Percentiles rank a stretch among this genome's conserved stretches.
Conservation (phyloP, 2,797 vertebrate genomes). For the Enteromius afrohamiltoni region DNA sequence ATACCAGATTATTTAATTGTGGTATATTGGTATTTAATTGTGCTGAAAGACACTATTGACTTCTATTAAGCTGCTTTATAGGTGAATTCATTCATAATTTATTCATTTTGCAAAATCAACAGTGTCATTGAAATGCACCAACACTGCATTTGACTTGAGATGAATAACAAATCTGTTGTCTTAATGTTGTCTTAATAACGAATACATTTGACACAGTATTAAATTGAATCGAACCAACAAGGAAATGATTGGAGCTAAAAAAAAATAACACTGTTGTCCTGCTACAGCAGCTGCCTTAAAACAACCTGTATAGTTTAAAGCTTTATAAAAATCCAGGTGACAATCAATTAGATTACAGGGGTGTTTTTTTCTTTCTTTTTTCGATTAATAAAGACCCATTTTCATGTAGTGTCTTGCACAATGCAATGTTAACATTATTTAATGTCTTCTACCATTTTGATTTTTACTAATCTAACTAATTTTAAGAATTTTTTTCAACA, state of each 20-base stretch:
- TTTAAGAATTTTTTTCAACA: background rate
- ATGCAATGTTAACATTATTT: background rate
- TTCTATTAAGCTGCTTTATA: too few relatives aligned
- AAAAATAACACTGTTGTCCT: background rate
- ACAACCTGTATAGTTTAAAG: too few relatives aligned
- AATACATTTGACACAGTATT: background rate
- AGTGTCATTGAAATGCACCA: too few relatives aligned
- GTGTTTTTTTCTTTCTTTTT: background rate
- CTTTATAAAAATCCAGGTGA: background rate
- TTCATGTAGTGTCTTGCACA: background rate
- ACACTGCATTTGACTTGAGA: background rate
- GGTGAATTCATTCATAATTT: too few relatives aligned
- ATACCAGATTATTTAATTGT: too few relatives aligned
- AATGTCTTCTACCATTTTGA: background rate
- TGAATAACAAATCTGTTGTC: background rate
- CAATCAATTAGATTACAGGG: background rate
- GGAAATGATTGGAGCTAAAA: background rate
- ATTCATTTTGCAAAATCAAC: too few relatives aligned
- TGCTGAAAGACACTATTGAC: too few relatives aligned
- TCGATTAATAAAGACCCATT: background rate
- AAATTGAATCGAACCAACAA: background rate
- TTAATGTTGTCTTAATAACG: background rate
- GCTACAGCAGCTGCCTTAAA: background rate
- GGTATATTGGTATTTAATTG: too few relatives aligned
- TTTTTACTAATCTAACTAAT: background rate